These are phyloP conservation scores for Panthera leo DNA, from an alignment of 2,113 vertebrate genomes.

Conservation along the genomic window DNA sequence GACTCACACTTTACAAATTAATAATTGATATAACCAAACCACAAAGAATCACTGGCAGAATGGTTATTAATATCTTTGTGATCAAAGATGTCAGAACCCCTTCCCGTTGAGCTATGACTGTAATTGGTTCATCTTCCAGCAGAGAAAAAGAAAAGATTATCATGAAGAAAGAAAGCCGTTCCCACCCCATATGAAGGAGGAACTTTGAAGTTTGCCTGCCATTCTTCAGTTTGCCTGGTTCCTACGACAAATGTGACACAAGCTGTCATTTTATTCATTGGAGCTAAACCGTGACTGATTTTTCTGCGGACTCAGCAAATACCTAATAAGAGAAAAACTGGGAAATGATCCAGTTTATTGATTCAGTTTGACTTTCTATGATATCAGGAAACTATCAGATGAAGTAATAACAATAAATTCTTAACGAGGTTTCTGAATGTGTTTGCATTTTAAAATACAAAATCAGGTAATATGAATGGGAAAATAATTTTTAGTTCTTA, in stretches of 20 bases:
- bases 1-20: conserved; percentile 70
- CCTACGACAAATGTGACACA: conserved; percentile 53
- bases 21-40: conserved; percentile 67
- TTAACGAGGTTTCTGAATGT: background rate
- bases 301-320: conserved; percentile 45
- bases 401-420: background rate
- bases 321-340: background rate
- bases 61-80: conserved; percentile 51
- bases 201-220: conserved; percentile 60
- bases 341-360: conserved; percentile 56
- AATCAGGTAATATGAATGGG: background rate
- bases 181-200: background rate
- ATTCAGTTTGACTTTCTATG: conserved; percentile 46
- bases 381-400: conserved; percentile 14
- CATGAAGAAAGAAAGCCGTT: conserved; percentile 39
- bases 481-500: conserved; percentile 42
- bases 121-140: conserved; percentile 52
- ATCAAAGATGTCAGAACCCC: conserved; percentile 55
- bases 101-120: conserved; percentile 36
- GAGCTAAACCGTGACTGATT: conserved; percentile 20
- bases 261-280: background rate
- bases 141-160: conserved; percentile 20
- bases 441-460: conserved; percentile 22
- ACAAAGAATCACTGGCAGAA: conserved; percentile 66
- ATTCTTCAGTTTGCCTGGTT: conserved; percentile 50